Evolutionary conservation across 2,797 vertebrate genomes (phyloP), one percentile per base, ranked within the genome.

Genomic region (Gorsachius magnificus): DNA sequence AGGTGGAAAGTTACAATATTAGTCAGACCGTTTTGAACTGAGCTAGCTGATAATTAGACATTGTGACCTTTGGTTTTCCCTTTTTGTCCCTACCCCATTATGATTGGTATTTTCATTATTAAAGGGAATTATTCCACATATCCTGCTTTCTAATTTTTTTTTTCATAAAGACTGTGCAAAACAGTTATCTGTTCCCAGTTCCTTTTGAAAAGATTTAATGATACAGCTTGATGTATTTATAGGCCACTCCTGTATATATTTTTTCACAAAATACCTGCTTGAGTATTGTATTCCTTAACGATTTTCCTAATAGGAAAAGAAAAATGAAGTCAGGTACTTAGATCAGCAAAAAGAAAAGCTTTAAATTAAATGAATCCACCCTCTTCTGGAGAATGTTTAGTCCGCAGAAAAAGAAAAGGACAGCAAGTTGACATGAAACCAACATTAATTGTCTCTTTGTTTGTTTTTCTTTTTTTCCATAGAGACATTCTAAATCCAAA

Each of bases 401-500:
- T 72, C 50, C 94, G 35, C 36, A 63, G 28, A 46, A 63, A 38
- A 19, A 53, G 35, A 71, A 71, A 60, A 65, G 74, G 28, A 16
- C 48, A 89, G 24, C 35, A 68, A 78, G 57, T n/a, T 83, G 93
- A 54, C n/a, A 19, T 53, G 88, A 93, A 66, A 54, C 24, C 13
- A 9, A 33, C 48, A 16, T 76, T 87, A 46, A 85, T 95, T 57
- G 31, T 46, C 66, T 75, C 43, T 68, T 74, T 79, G 16, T 46
- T 95, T 95, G 68, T 91, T 78, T 93, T 78, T 71, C 18, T 93
- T 95, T 72, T 72, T 90, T 79, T 33, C 46, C 50, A 14, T 87
- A 99, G 99, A 98, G 97, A 98, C 54, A 99, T 99, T 97, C 89
- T 97, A 86, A 98, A 99, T 79, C 98, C 98, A 94, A 99, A 99